A percentile compares a stretch with the other conserved stretches of the same genome.
Conservation (phyloP, 2,888 invertebrate genomes). For the Drosophila diplacantha region DNA sequence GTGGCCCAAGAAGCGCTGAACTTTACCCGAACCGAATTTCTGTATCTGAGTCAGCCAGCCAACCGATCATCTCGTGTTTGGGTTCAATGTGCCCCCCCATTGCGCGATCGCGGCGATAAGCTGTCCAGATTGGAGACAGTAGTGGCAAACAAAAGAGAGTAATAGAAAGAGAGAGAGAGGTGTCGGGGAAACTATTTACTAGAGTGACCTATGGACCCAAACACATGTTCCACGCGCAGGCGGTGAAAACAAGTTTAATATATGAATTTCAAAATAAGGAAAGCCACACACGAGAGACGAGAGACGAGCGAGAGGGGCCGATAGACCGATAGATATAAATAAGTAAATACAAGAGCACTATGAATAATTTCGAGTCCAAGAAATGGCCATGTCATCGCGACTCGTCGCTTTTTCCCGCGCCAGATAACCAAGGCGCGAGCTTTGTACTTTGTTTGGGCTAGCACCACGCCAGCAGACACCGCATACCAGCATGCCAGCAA, state of each 20-base stretch:
- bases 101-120: constrained; percentile 31
- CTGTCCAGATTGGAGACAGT: constrained; percentile 8
- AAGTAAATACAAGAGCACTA: constrained; percentile 18
- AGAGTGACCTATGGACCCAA: constrained; percentile 63
- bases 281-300: constrained; percentile 5
- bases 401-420: constrained; percentile 44
- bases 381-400: constrained; percentile 55
- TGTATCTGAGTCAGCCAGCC: constrained; percentile 24
- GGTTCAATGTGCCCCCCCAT: constrained; percentile 36
- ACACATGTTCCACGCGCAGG: constrained; percentile 55
- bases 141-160: background rate
- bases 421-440: constrained; percentile 41
- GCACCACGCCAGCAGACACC: constrained; percentile 1
- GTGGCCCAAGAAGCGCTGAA: constrained; percentile 6
- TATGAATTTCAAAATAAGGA: constrained; percentile 22
- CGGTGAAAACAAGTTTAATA: constrained; percentile 32
- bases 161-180: background rate
- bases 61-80: constrained; percentile 17
- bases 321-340: constrained; percentile 5
- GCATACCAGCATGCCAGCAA: background rate
- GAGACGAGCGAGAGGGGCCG: background rate
- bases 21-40: constrained; percentile 3
- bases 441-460: constrained; percentile 45
- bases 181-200: constrained; percentile 1
- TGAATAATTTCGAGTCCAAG: constrained; percentile 20